Base-by-base conservation (phyloP, 2,113 vertebrate genomes). In the Brachyhypopomus gauderio region DNA sequence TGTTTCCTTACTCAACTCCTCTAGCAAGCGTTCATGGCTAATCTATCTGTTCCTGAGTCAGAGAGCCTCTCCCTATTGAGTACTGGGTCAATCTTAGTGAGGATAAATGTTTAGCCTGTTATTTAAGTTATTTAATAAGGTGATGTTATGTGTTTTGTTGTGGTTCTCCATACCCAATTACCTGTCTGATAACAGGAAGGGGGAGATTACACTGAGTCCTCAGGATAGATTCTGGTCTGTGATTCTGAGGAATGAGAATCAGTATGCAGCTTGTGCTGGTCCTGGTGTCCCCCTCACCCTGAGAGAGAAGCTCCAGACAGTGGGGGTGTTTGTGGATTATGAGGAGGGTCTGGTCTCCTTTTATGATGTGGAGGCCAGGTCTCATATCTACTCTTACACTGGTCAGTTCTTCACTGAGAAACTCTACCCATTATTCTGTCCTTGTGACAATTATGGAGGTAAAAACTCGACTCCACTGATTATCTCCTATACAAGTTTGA, bases 351-450 rank as follows among this genome's bases (percentile, higher is more conserved):
- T 48, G 45, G 45, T 48, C 45, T 48, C 45, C 45, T 48, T 48
- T 48, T 48, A 48, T 48, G 45, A 48, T n/a, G n/a, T n/a, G n/a
- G n/a, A n/a, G n/a, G n/a, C n/a, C n/a, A n/a, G n/a, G n/a, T n/a
- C n/a, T n/a, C 12, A 48, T 48, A 48, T 48, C 45, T 48, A 48
- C 45, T 48, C 4, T 48, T 48, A 9, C 45, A 48, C 45, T 48
- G 45, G 45, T 48, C 45, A 48, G 45, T 48, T 11, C 8, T 48
- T 48, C 45, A 48, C 45, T 48, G 45, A 85, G 52, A 79, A n/a
- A 38, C 64, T 89, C 5, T 84, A 75, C 27, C 59, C 86, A 3
- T 83, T 82, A 19, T 84, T 83, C 23, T 30, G 34, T 3, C 82
- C 78, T 3, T 59, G 6, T 48, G n/a, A 48, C 45, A 1, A 9